Base-by-base conservation (phyloP, 2,797 vertebrate genomes). In the Octomys mimax region DNA sequence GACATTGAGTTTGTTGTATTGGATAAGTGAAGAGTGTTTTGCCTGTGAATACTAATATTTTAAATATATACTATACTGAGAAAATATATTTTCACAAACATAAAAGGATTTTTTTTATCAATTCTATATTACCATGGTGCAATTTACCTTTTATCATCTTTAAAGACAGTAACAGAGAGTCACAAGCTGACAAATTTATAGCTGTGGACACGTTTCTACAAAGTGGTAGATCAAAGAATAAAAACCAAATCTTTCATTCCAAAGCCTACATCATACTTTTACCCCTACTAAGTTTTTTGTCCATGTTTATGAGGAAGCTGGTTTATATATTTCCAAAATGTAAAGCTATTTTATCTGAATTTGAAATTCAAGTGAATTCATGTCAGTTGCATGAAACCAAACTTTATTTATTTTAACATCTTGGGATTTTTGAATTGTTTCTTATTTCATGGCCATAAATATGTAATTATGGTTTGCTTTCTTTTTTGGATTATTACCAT, bases 311-410 rank as follows among this genome's bases (percentile, higher is more conserved):
- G 36, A 28, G 83, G 46, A 95, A 68, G 19, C 4, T 57, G n/a
- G 73, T 62, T 81, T 57, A 87, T 77, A 90, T 73, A 73, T 84
- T 31, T 49, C 13, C 10, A 77, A 42, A 42, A 42, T 42, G 5
- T 42, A 42, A 71, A 28, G 16, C 26, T 81, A 89, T 82, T 26
- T 82, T 85, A 89, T 92, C 62, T 33, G 66, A 84, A 92, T 90
- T 92, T 96, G 66, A 88, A 87, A 95, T 62, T 92, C 68, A 79
- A 87, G 66, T 54, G n/a, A 71, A 89, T 84, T 13, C 1, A 28
- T 57, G 13, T 42, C 68, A 59, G 6, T 87, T 96, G 85, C 57
- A 89, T 75, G 42, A 73, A 95, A 16, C 2, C 1, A 95, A 87
- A 1, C n/a, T 59, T 59, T 0, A 87, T 3, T 5, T 85, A 59